These are phyloP conservation scores for Mechanitis messenoides DNA, from an alignment of 2,888 invertebrate species.

Conservation along the genomic window DNA sequence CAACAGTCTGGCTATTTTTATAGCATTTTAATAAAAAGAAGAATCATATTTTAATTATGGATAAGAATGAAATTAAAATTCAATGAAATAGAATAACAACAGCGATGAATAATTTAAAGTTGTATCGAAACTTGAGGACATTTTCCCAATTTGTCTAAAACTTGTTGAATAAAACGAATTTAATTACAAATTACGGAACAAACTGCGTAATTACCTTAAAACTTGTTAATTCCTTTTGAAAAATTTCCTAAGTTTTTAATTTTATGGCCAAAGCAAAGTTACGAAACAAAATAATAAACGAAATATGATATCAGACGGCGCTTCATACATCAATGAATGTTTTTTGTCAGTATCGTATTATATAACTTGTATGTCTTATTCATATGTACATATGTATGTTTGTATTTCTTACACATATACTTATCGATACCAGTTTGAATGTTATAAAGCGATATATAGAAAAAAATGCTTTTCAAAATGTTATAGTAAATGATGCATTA, in stretches of 20 bases:
- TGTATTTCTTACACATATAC: no score
- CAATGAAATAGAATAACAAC: constrained; percentile 15
- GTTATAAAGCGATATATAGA: no score
- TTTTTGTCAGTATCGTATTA: background rate
- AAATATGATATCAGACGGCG: background rate
- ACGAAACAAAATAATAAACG: background rate
- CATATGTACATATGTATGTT: no score
- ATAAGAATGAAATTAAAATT: constrained; percentile 8
- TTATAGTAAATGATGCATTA: background rate
- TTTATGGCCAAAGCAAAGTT: background rate
- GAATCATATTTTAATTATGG: no score
- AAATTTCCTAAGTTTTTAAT: constrained; percentile 32
- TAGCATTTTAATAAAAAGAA: no score
- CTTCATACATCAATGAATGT: no score
- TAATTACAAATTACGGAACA: constrained; percentile 34
- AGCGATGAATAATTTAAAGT: constrained; percentile 19
- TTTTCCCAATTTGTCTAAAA: constrained; percentile 18
- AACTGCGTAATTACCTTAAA: constrained; percentile 31
- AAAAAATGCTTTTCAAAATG: background rate
- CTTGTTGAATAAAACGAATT: constrained; percentile 34
- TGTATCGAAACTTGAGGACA: constrained; percentile 12
- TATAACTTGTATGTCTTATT: background rate
- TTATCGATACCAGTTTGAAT: no score
- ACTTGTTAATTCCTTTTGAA: constrained; percentile 34
- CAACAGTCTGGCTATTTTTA: no score